Conservation (phyloP, 2,797 vertebrate species). For the Pangasius mekongensis region DNA sequence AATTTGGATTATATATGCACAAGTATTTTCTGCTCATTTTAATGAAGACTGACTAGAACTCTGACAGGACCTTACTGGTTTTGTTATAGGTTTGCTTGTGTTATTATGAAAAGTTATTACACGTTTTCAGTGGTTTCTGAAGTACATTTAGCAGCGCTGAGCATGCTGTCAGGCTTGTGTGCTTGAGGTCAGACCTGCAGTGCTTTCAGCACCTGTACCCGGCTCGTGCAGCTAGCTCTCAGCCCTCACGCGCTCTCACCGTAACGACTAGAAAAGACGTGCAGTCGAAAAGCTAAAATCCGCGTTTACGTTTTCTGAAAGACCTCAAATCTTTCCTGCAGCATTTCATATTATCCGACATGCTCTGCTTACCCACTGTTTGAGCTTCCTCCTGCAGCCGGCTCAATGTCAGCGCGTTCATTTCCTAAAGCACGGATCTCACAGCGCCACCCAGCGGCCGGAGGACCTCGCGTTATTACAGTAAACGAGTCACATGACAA, state of each 20-base stretch:
- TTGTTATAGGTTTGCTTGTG: too few relatives aligned
- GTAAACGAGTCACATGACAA: not conserved
- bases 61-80: not conserved
- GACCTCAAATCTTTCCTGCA: not conserved
- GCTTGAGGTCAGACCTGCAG: not conserved
- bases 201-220: too few relatives aligned
- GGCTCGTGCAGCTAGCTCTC: not conserved
- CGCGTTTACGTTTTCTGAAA: not conserved
- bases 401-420: constrained; percentile 30
- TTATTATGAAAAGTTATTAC: not conserved
- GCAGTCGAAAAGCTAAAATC: not conserved
- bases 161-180: not conserved
- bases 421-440: not conserved
- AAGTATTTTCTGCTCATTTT: not conserved
- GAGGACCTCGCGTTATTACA: constrained; percentile 8
- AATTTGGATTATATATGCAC: not conserved
- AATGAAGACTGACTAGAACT: not conserved
- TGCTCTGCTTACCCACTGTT: constrained; percentile 18
- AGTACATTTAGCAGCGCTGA: not conserved
- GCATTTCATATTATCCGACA: too few relatives aligned
- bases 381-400: not conserved
- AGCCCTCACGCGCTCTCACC: not conserved
- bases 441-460: constrained; percentile 21
- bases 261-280: not conserved
- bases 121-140: not conserved